phyloP scores from a whole-genome alignment of 1,140 invertebrate genomes.

The Drosophila simulans region DNA sequence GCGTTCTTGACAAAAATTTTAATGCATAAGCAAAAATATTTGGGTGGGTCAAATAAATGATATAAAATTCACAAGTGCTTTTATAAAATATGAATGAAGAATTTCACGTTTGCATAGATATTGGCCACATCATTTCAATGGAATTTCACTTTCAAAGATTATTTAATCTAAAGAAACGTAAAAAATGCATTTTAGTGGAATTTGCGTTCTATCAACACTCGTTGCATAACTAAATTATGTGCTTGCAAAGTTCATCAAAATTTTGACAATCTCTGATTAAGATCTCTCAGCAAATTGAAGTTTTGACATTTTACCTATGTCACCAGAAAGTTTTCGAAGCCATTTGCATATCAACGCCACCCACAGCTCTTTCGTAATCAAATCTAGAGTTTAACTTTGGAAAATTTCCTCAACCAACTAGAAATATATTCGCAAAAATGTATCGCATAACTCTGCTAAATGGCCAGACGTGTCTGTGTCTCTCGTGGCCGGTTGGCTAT shows the following conservation, averaged over 20 bases:
- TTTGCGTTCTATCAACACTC: slow-evolving; percentile 7
- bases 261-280: slow-evolving; percentile 28
- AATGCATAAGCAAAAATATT: slow-evolving; percentile 38
- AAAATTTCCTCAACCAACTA: slow-evolving; percentile 38
- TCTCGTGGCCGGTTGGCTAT: slow-evolving; percentile 16
- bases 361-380: slow-evolving; percentile 37
- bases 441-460: slow-evolving; percentile 69
- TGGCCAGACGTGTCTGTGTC: slow-evolving; percentile 57
- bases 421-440: slow-evolving; percentile 51
- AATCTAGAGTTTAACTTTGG: slow-evolving; percentile 44
- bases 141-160: not conserved
- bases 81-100: not conserved
- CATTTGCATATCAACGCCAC: slow-evolving; percentile 35
- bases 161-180: slow-evolving; percentile 6
- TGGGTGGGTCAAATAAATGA: slow-evolving; percentile 35
- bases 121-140: slow-evolving; percentile 2
- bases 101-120: slow-evolving; percentile 1
- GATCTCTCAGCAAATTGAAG: slow-evolving; percentile 19
- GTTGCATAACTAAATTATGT: not conserved
- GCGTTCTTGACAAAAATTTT: slow-evolving; percentile 68
- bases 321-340: slow-evolving; percentile 26
- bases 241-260: slow-evolving; percentile 3
- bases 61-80: not conserved
- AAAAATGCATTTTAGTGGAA: not conserved
- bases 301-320: slow-evolving; percentile 43